A percentile compares a stretch with the other conserved stretches of the same genome.
phyloP scores from a whole-genome alignment of 1,140 invertebrate genomes.

The Bombus huntii region DNA sequence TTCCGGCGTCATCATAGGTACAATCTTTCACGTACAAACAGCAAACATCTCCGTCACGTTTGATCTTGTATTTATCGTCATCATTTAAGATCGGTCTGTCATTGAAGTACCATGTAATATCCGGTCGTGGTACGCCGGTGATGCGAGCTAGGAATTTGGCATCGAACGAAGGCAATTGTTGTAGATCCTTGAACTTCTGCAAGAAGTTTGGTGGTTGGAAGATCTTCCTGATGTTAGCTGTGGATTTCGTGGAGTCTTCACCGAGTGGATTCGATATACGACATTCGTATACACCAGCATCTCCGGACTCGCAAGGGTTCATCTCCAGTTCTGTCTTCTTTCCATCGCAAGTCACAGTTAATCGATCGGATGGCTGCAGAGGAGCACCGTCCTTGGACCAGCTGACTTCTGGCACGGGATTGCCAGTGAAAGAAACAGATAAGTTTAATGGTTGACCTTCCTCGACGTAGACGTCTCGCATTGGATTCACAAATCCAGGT shows the following conservation, averaged over 20 bases:
- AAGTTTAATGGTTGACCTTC: slow-evolving; percentile 89
- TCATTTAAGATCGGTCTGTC: slow-evolving; percentile 85
- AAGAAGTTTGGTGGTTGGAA: slow-evolving; percentile 91
- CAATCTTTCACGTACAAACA: slow-evolving; percentile 90
- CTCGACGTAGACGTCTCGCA: slow-evolving; percentile 89
- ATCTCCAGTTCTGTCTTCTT: slow-evolving; percentile 91
- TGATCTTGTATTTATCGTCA: slow-evolving; percentile 89
- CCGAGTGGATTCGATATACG: slow-evolving; percentile 90
- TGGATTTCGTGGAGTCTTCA: slow-evolving; percentile 86
- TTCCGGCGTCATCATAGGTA: slow-evolving; percentile 86
- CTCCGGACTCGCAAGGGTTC: slow-evolving; percentile 86
- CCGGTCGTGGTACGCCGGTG: slow-evolving; percentile 93
- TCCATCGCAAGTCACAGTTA: slow-evolving; percentile 90
- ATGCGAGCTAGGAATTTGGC: slow-evolving; percentile 92
- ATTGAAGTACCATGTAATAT: slow-evolving; percentile 93
- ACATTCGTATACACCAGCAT: slow-evolving; percentile 91
- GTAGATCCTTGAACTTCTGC: slow-evolving; percentile 92
- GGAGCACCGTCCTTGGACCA: slow-evolving; percentile 92
- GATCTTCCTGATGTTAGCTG: slow-evolving; percentile 90
- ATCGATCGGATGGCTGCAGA: slow-evolving; percentile 85
- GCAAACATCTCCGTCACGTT: slow-evolving; percentile 90
- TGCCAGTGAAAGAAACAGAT: slow-evolving; percentile 89
- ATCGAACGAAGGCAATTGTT: slow-evolving; percentile 90
- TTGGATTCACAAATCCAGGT: slow-evolving; percentile 88
- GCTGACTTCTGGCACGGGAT: slow-evolving; percentile 92